Conservation (phyloP, 2,797 vertebrate species). For the Carcharodon carcharias region DNA sequence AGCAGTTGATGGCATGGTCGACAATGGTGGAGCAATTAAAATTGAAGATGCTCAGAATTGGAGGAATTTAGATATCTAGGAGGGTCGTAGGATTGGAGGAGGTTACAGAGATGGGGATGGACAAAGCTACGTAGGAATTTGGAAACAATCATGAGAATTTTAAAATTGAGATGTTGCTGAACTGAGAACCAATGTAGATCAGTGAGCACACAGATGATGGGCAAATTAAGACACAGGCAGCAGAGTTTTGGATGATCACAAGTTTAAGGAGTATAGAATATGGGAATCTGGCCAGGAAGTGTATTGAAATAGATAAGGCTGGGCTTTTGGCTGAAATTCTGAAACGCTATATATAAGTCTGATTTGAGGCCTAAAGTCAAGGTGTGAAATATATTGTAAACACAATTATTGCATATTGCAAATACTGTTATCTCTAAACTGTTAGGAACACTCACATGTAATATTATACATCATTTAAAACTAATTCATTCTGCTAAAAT, state of each 20-base stretch:
- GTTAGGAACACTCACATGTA: not conserved
- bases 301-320: not conserved
- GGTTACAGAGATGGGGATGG: not conserved
- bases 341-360: too few relatives aligned
- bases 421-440: not conserved
- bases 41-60: not conserved
- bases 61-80: not conserved
- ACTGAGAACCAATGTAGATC: not conserved
- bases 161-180: not conserved
- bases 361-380: not conserved
- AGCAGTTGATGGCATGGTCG: not conserved
- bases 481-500: conserved; percentile 7
- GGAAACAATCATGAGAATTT: not conserved
- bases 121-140: not conserved
- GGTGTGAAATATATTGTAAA: not conserved
- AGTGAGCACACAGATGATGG: not conserved
- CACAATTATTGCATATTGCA: not conserved
- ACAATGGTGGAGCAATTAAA: not conserved
- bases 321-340: not conserved
- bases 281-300: not conserved
- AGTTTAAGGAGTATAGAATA: not conserved
- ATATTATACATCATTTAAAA: not conserved
- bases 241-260: not conserved
- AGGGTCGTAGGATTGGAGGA: not conserved
- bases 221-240: not conserved